phyloP scores from a whole-genome alignment of 1,140 invertebrate species.

The Drosophila fuyamai region DNA sequence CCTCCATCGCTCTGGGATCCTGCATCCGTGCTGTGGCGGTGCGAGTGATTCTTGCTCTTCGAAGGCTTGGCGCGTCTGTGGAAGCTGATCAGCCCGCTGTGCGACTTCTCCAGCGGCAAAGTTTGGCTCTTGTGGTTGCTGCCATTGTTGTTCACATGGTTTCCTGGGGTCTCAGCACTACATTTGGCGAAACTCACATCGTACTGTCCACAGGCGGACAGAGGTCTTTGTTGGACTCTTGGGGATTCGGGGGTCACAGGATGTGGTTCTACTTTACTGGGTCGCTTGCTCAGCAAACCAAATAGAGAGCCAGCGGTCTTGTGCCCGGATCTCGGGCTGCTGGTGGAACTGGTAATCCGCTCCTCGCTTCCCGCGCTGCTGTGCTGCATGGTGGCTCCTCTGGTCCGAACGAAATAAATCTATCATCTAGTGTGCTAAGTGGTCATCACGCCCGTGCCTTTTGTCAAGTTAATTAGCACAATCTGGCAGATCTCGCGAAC shows the following conservation, averaged over 20 bases:
- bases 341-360: conserved; percentile 65
- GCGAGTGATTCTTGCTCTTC: conserved; percentile 63
- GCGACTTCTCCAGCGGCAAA: conserved; percentile 71
- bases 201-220: conserved; percentile 64
- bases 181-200: conserved; percentile 74
- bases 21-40: conserved; percentile 70
- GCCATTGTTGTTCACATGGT: conserved; percentile 39
- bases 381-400: conserved; percentile 50
- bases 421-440: conserved; percentile 15
- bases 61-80: conserved; percentile 65
- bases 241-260: conserved; percentile 70
- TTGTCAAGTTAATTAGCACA: conserved; percentile 40
- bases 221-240: conserved; percentile 46
- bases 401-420: conserved; percentile 4
- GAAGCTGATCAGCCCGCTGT: conserved; percentile 75
- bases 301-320: conserved; percentile 66
- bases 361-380: conserved; percentile 67
- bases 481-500: conserved; percentile 42
- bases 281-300: conserved; percentile 70
- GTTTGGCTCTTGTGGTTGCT: conserved; percentile 73
- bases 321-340: conserved; percentile 64
- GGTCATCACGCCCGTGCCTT: conserved; percentile 29
- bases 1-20: conserved; percentile 75
- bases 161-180: conserved; percentile 11
- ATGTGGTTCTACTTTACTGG: conserved; percentile 69